Base-by-base conservation (phyloP, 2,888 invertebrate species). In the Alloscopus bannaensis region DNA sequence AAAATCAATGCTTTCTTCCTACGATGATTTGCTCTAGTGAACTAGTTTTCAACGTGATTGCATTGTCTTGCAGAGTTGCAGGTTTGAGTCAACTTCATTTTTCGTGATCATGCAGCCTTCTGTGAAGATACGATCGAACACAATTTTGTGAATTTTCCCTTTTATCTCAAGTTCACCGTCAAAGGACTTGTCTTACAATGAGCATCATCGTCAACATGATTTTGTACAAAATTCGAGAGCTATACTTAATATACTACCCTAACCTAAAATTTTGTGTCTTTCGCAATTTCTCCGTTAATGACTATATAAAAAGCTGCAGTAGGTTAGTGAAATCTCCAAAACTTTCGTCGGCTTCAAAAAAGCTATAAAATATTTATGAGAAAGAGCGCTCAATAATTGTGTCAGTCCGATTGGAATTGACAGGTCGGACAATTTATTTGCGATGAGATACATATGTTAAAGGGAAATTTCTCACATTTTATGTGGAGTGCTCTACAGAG, bases 11-110 rank as follows among this genome's bases (percentile, higher is more conserved):
- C 65, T 45, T 47, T 28, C 64, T 69, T 60, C 76, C 62, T 76
- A 62, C 55, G 76, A 69, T 69, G 76, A 76, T 69, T 69, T 76
- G 76, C 69, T 76, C 76, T 76, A 69, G 76, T 76, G 68, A 76
- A 69, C 76, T 76, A 76, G 76, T 76, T 76, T 62, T 42, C n/a
- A 24, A 28, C 57, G 57, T 57, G 3, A 57, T 28, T 28, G 28
- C 6, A 6, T 57, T 57, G 28, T 57, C 4, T 26, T 57, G 11
- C n/a, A n/a, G n/a, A n/a, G n/a, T n/a, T 28, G 29, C 31, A 29
- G 16, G 3, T 59, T 31, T 36, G 11, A 29, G 20, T 31, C 31
- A 55, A 18, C 26, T 26, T 6, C 45, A 20, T 60, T 20, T 62
- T 42, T 62, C 29, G 24, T 50, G 18, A 18, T 57, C 26, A 42